Evolutionary conservation across 2,888 invertebrate species (phyloP).

Genomic region (Patella caerulea): DNA sequence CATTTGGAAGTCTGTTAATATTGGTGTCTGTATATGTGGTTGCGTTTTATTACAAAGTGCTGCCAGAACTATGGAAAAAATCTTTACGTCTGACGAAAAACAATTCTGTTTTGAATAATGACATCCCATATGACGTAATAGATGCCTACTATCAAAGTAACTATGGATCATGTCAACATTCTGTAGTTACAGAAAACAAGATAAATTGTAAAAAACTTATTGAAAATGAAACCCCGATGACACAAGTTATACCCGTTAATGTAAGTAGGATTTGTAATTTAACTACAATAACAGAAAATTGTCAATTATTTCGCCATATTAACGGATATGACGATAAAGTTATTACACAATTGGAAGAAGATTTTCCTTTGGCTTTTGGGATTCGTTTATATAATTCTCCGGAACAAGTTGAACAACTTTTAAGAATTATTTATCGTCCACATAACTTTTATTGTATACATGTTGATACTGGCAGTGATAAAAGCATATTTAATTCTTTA

Average conservation of each 20-base stretch:
- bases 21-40: too few relatives aligned
- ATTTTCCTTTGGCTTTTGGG: conserved; percentile 60
- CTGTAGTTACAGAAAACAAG: neutral
- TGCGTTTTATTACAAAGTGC: too few relatives aligned
- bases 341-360: conserved; percentile 41
- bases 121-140: too few relatives aligned
- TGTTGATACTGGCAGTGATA: conserved; percentile 47
- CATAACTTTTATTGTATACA: conserved; percentile 69
- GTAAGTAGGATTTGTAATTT: conserved; percentile 25
- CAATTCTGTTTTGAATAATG: too few relatives aligned
- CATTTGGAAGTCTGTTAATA: too few relatives aligned
- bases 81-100: too few relatives aligned
- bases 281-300: conserved; percentile 23
- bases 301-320: conserved; percentile 23
- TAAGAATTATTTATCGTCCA: conserved; percentile 62
- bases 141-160: neutral
- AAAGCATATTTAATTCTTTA: conserved; percentile 22
- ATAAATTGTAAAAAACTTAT: neutral
- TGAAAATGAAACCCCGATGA: neutral
- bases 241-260: too few relatives aligned
- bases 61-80: too few relatives aligned
- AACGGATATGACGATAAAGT: conserved; percentile 39
- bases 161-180: neutral
- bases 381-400: conserved; percentile 52
- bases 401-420: conserved; percentile 55